Evolutionary conservation across 1,140 invertebrate species (phyloP), one percentile per base, ranked within the genome.

Genomic region (Halesus radiatus): DNA sequence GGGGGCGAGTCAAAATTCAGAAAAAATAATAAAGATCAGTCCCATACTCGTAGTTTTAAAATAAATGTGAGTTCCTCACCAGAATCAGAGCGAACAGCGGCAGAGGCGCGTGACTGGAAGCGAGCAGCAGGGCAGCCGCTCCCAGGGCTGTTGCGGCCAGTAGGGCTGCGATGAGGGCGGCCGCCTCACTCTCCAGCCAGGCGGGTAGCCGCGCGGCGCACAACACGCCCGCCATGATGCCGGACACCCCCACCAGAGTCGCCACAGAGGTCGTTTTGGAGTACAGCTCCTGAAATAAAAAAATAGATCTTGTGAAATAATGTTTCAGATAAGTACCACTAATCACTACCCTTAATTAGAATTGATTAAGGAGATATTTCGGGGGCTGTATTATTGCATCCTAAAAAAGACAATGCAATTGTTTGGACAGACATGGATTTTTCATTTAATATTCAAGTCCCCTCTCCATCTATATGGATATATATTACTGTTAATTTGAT

Each of bases 11-110:
- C n/a, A n/a, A n/a, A n/a, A n/a, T n/a, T n/a, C n/a, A n/a, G n/a
- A n/a, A n/a, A n/a, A n/a, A n/a, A n/a, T n/a, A n/a, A n/a, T n/a
- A n/a, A n/a, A n/a, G n/a, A n/a, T n/a, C n/a, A n/a, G n/a, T n/a
- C n/a, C n/a, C n/a, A n/a, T n/a, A n/a, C n/a, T n/a, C n/a, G n/a
- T n/a, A n/a, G n/a, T n/a, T n/a, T n/a, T n/a, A n/a, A n/a, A n/a
- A n/a, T n/a, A n/a, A n/a, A n/a, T n/a, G n/a, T n/a, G n/a, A 37
- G 3, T 45, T 45, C 10, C 89, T 88, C 85, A 92, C 91, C 86
- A 94, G 84, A 83, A 94, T 89, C 0, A 94, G 86, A 6, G 92
- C 91, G 82, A 93, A 94, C 26, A 94, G 88, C 1, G 92, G 91
- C 73, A 94, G 84, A 0, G 92, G 91, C 1, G 92, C 92, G 77